Conservation (phyloP, 2,113 vertebrate species). For the Ceyx melanurus region DNA sequence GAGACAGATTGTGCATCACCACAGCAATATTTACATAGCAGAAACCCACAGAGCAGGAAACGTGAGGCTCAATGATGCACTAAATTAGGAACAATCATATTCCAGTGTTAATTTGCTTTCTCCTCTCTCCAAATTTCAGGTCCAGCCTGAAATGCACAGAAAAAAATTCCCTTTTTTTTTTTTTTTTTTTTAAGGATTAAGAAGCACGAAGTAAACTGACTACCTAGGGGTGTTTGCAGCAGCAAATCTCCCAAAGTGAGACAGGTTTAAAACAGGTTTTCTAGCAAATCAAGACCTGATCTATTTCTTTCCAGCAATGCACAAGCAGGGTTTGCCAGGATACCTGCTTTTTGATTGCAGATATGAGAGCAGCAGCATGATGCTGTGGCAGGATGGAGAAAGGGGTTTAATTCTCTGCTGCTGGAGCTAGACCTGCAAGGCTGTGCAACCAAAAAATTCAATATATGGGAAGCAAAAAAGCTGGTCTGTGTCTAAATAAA, state of each 20-base stretch:
- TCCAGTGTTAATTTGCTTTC: constrained; percentile 90
- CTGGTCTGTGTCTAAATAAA: background rate
- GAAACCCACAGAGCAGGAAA: constrained; percentile 95
- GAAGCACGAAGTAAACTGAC: background rate
- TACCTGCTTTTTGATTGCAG: constrained; percentile 57
- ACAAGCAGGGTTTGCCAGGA: constrained; percentile 42
- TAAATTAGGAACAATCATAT: constrained; percentile 99
- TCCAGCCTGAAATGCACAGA: constrained; percentile 74
- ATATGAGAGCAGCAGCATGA: background rate
- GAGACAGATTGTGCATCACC: constrained; percentile 96
- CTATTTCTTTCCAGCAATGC: constrained; percentile 37
- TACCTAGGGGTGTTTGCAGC: background rate
- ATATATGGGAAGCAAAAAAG: background rate
- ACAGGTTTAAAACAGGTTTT: background rate
- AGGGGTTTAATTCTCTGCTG: background rate
- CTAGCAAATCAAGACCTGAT: constrained; percentile 26
- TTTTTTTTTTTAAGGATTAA: constrained; percentile 57
- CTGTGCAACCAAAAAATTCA: background rate
- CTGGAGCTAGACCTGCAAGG: background rate
- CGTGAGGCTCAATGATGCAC: constrained; percentile 96
- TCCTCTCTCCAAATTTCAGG: constrained; percentile 77
- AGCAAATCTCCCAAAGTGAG: constrained; percentile 2
- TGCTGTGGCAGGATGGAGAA: background rate
- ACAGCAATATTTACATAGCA: constrained; percentile 89
- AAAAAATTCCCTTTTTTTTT: constrained; percentile 57